Evolutionary conservation across 2,888 invertebrate genomes (phyloP), one percentile per base, ranked within the genome.

Genomic region (Macrosoma leucophasiata): DNA sequence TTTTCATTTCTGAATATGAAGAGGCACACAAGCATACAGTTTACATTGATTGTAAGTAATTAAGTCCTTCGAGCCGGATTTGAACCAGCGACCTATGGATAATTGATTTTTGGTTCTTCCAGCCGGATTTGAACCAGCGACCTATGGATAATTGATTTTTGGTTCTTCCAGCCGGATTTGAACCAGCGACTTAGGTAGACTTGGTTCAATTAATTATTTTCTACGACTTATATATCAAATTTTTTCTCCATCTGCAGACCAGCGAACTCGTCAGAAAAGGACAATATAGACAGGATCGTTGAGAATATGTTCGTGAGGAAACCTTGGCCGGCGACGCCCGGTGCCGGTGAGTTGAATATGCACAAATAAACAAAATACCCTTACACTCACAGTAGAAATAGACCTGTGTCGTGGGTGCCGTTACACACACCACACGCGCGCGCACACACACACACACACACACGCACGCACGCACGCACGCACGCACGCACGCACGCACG

Each of bases 41-140:
- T n/a, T n/a, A n/a, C n/a, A n/a, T n/a, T n/a, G n/a, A n/a, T n/a
- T n/a, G n/a, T n/a, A n/a, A n/a, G n/a, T n/a, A n/a, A n/a, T n/a
- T n/a, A n/a, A n/a, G n/a, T 86, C 85, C 85, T 84, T 86, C 85
- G 85, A 86, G 82, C 85, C 84, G 85, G 86, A 86, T 85, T 86
- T 86, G 86, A 86, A 86, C 86, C 86, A 86, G 86, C 84, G 86
- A 86, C 86, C 86, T 86, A 86, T 86, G 86, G 86, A 86, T 86
- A n/a, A n/a, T n/a, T n/a, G n/a, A n/a, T n/a, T n/a, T n/a, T n/a
- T n/a, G n/a, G n/a, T n/a, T n/a, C 77, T 77, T 78, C 77, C 79
- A 81, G 71, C 75, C 77, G 77, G 77, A 78, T 79, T 81, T 81
- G 81, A 81, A 84, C 82, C 79, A 84, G 84, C 73, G 84, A 84